Base-by-base conservation (phyloP, 2,888 invertebrate species). In the Andrena bucephala region DNA sequence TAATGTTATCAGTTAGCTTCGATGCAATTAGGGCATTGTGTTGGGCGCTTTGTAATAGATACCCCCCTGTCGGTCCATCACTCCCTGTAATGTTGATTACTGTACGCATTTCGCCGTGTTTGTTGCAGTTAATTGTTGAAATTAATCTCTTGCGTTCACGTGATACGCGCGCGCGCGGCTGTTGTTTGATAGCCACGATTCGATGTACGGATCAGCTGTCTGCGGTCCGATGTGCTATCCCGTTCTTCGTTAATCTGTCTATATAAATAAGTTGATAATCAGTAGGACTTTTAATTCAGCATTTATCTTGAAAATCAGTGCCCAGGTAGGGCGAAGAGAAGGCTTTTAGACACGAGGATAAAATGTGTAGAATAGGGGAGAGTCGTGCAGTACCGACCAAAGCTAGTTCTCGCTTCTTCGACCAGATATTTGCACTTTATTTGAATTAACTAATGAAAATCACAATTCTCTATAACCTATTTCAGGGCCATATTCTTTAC, bases 51-150 rank as follows among this genome's bases (percentile, higher is more conserved):
- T 62, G 57, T 80, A 54, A 62, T 72, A 59, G 67, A 42, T 67
- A 50, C 52, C 33, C 52, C 67, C 31, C 20, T 8, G 33, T 20
- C 80, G 80, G 71, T 66, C 20, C 20, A 33, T 27, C 81, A 80
- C 68, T 68, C 72, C 50, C 66, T 67, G 60, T 81, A 81, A 81
- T 79, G 66, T 81, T 81, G 80, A 72, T 81, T 67, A 54, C 67
- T 20, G 71, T 50, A 66, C 79, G 72, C 52, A 66, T 78, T 78
- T 79, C 72, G 57, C 50, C 57, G 67, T 48, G 72, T 71, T 79
- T 80, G 81, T 79, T 79, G 72, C 27, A 71, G 60, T 62, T 71
- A 81, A 81, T 79, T 72, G 72, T 79, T 67, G 54, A 72, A 79
- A 81, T 80, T 72, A 72, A 81, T 81, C 79, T 79, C 16, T 72